Evolutionary conservation across 2,797 vertebrate species (phyloP), one percentile per base, ranked within the genome.

Genomic region (Remorina albescens): DNA sequence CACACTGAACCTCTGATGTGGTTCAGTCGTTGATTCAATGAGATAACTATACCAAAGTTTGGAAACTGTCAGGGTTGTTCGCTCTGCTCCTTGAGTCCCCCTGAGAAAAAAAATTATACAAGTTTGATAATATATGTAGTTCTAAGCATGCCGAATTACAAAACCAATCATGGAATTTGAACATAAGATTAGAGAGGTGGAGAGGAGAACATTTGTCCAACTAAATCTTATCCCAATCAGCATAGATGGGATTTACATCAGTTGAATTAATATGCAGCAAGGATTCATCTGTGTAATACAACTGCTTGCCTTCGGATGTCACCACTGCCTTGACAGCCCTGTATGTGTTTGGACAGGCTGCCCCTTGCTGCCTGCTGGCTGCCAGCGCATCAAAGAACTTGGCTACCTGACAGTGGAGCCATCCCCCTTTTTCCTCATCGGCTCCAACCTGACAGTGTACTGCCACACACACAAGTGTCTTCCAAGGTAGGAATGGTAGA

Each of bases 401-500:
- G 94, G 94, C 15, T 15, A 54, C 32, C 23, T 95, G 69, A 90
- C 68, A 6, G 84, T 92, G 1, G 74, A 93, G 44, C 91, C 90
- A 28, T 67, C 76, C 4, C 26, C 50, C 1, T 56, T 71, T 6
- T 87, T 95, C 61, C 79, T 60, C 9, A 28, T 94, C 49, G 93
- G 94, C 28, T 93, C 95, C 30, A 81, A 93, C 61, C 66, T 95
- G 65, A 93, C 84, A 0, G 88, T 95, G 44, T 79, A 68, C 80
- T 95, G 94, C 74, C 86, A 81, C 34, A 23, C 83, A 30, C 34
- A 0, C 50, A 12, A 21, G 19, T 85, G 75, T 55, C 0, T 15
- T 1, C 0, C 0, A 0, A 2, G 73, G 86, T 76, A 70, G 2
- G 72, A 37, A 54, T 18, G 4, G 11, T 26, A 49, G 9, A 46